Evolutionary conservation across 2,113 vertebrate genomes (phyloP).

Genomic region (Corydoras maculifer): DNA sequence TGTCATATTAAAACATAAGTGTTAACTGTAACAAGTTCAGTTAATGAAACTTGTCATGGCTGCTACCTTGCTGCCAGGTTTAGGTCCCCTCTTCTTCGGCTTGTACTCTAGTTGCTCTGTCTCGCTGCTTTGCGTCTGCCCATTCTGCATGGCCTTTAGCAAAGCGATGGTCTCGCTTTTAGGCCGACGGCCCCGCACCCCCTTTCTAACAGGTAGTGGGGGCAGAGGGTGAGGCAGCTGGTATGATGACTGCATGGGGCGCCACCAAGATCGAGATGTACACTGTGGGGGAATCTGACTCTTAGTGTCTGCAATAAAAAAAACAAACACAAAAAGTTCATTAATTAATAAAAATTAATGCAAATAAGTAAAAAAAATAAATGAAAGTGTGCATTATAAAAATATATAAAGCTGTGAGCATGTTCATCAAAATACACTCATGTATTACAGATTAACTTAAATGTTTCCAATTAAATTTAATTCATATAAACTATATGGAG

Average conservation of each 20-base stretch:
- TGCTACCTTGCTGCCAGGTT: slow-evolving; percentile 82
- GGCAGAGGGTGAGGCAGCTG: slow-evolving; percentile 73
- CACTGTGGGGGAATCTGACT: slow-evolving; percentile 68
- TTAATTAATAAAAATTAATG: too few species aligned
- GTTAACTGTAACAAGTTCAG: not conserved
- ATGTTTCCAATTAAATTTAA: too few species aligned
- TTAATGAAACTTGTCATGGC: not conserved
- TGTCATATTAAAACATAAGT: too few species aligned
- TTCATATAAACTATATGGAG: too few species aligned
- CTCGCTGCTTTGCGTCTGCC: slow-evolving; percentile 58
- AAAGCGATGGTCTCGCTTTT: slow-evolving; percentile 72
- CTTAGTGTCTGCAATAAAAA: slow-evolving; percentile 72
- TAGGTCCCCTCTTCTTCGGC: slow-evolving; percentile 80
- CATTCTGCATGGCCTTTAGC: slow-evolving; percentile 72
- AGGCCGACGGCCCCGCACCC: slow-evolving; percentile 73
- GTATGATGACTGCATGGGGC: slow-evolving; percentile 83
- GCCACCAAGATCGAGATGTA: slow-evolving; percentile 64
- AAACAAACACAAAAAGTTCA: slow-evolving; percentile 10
- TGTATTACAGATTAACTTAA: too few species aligned
- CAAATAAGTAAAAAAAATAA: too few species aligned
- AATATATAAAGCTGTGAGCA: too few species aligned
- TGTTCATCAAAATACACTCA: too few species aligned
- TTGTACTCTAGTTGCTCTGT: slow-evolving; percentile 64
- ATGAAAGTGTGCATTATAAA: too few species aligned
- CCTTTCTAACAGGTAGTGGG: slow-evolving; percentile 73